Base-by-base conservation (phyloP, 1,140 invertebrate genomes). In the Bombus breviceps region DNA sequence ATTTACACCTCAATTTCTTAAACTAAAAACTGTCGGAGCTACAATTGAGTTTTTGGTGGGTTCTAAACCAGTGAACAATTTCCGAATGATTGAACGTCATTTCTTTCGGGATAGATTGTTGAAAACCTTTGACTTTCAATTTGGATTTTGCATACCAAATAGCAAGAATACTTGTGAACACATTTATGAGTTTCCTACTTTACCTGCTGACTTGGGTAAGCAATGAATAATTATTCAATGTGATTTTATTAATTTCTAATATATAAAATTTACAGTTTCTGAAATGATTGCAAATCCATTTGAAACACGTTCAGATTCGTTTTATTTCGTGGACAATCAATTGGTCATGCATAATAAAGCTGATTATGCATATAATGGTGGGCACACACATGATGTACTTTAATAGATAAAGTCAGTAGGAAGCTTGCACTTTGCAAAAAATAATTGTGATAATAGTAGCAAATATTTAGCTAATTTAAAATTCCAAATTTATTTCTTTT, bases 281-380 rank as follows among this genome's bases (percentile, higher is more conserved):
- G 98, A 99, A 95, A 99, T 99, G 99, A 98, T 99, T 87, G 96
- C 97, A 25, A 96, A 97, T 94, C 99, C 99, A 39, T 99, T 99
- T 95, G 98, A 99, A 95, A 99, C 99, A 37, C 97, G 98, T 90
- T 99, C 99, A 1, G 99, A 99, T 95, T 99, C 98, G 92, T 99
- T 99, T 96, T 99, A 99, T 95, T 99, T 99, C 96, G 99, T 99
- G 69, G 98, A 99, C 94, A 97, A 99, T 95, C 96, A 97, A 93
- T 96, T 99, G 73, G 98, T 99, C 81, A 99, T 99, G 99, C 99
- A 99, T 96, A 99, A 99, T 95, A 99, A 99, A 96, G 99, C 98
- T 64, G 98, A 99, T 94, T 99, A 99, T 95, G 98, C 98, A 41
- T 99, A 99, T 94, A 97, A 98, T 93, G 98, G 97, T 85, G 97